phyloP scores from a whole-genome alignment of 2,113 vertebrate species.

The Smithornis capensis region DNA sequence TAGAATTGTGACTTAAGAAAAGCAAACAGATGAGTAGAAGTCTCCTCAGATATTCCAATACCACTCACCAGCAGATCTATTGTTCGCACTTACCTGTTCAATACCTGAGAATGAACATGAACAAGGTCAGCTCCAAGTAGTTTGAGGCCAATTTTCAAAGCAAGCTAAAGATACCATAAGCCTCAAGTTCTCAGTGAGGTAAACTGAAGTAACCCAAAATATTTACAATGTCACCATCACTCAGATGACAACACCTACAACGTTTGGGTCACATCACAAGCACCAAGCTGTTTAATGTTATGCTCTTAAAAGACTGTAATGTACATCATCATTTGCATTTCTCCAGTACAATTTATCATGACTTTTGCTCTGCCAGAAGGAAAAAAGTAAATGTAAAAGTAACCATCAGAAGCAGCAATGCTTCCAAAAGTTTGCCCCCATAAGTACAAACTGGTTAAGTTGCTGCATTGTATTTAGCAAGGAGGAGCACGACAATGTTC shows the following conservation, averaged over 20 bases:
- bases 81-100: not conserved
- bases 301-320: not conserved
- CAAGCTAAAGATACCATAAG: not conserved
- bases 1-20: not conserved
- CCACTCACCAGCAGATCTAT: not conserved
- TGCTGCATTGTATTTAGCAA: not conserved
- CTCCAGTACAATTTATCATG: not conserved
- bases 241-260: not conserved
- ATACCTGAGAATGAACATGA: not conserved
- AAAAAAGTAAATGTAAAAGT: not conserved
- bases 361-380: not conserved
- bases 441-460: not conserved
- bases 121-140: not conserved
- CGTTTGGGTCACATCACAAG: not conserved
- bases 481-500: fast-evolving
- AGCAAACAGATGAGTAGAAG: not conserved
- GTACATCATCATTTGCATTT: not conserved
- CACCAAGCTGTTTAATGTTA: not conserved
- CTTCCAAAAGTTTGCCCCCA: not conserved
- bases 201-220: not conserved
- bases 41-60: not conserved
- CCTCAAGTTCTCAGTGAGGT: not conserved
- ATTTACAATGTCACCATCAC: not conserved
- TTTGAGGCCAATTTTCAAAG: not conserved
- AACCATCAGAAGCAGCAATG: not conserved